A percentile compares a stretch with the other conserved stretches of the same genome.
These are phyloP conservation scores for Noctuana brunneofusca DNA, from an alignment of 2,888 invertebrate species.

Conservation along the genomic window DNA sequence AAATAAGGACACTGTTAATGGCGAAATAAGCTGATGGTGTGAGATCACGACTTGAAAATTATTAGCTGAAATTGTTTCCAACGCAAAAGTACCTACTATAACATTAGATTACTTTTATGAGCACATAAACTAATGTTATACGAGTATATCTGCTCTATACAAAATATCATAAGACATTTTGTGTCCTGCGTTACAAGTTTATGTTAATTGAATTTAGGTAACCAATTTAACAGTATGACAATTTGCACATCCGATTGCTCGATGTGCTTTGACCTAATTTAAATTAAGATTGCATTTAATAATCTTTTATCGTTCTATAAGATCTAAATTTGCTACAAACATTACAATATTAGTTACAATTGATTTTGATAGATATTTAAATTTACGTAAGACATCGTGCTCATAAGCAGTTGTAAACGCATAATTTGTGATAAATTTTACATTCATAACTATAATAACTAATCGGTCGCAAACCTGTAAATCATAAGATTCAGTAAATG, in stretches of 20 bases:
- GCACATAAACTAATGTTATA: constrained; percentile 39
- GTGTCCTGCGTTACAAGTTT: constrained; percentile 11
- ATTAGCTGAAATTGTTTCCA: constrained; percentile 59
- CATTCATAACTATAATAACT: constrained; percentile 18
- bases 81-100: constrained; percentile 54
- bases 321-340: background rate
- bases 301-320: background rate
- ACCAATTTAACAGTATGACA: background rate
- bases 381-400: background rate
- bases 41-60: constrained; percentile 76
- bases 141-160: constrained; percentile 20
- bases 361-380: too few species aligned
- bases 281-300: background rate
- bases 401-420: background rate
- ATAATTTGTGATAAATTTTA: background rate
- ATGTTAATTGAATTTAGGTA: constrained; percentile 17
- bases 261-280: constrained; percentile 2
- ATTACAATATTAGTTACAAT: too few species aligned
- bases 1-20: constrained; percentile 78
- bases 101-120: constrained; percentile 43
- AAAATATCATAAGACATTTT: constrained; percentile 26
- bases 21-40: constrained; percentile 72
- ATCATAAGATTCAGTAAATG: constrained; percentile 28
- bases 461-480: constrained; percentile 20
- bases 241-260: constrained; percentile 1